Conservation (phyloP, 2,888 invertebrate species). For the Orgyia antiqua region DNA sequence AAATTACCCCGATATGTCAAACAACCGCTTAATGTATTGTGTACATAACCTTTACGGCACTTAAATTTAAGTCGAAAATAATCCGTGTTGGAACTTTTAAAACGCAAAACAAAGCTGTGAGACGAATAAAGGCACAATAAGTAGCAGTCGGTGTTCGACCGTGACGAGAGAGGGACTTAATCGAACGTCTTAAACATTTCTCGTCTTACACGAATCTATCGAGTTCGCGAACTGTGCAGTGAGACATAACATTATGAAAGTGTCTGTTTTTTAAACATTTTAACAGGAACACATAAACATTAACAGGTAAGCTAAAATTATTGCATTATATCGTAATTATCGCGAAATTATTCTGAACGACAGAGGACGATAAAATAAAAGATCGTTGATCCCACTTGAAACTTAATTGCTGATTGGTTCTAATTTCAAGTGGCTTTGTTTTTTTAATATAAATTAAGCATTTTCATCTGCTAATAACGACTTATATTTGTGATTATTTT, state of each 20-base stretch:
- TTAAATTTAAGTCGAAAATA: conserved; percentile 28
- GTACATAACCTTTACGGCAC: conserved; percentile 15
- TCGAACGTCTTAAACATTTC: conserved; percentile 15
- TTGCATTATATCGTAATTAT: conserved; percentile 17
- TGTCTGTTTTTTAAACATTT: conserved; percentile 27
- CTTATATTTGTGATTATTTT: conserved; percentile 2
- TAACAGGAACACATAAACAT: conserved; percentile 13
- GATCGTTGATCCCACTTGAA: conserved; percentile 69
- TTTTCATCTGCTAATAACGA: conserved; percentile 18
- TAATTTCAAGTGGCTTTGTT: conserved; percentile 38
- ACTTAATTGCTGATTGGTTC: conserved; percentile 57
- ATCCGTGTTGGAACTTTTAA: conserved; percentile 20
- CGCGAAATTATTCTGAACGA: conserved; percentile 50
- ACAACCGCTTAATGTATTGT: background rate
- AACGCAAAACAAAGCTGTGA: conserved; percentile 28
- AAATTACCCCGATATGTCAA: conserved; percentile 16
- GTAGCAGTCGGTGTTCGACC: conserved; percentile 43
- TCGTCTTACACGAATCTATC: conserved; percentile 21
- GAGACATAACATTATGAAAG: conserved; percentile 37
- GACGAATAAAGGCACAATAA: conserved; percentile 27
- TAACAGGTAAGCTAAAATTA: conserved; percentile 26
- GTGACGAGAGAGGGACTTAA: conserved; percentile 31
- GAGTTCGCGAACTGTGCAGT: conserved; percentile 43
- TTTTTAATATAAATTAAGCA: too few relatives aligned
- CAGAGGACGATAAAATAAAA: conserved; percentile 40